Percentiles rank a stretch among this genome's conserved stretches.
Conservation (phyloP, 92 coral and sea anemone genomes). For the Epizoanthus scotinus region DNA sequence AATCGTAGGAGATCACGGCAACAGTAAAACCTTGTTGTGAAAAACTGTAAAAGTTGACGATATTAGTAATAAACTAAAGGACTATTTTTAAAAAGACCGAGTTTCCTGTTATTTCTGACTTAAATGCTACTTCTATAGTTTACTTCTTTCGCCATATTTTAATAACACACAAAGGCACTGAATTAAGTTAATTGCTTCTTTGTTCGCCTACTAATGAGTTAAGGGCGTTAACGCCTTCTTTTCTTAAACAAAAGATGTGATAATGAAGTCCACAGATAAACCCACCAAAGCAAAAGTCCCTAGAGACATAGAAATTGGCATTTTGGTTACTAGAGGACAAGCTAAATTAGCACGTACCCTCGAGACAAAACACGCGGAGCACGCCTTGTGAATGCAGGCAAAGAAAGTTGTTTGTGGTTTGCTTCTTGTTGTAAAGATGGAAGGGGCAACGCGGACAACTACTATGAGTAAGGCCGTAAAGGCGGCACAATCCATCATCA, state of each 20-base stretch:
- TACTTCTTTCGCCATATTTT: neutral
- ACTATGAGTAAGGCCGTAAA: constrained; percentile 50
- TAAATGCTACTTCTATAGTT: neutral
- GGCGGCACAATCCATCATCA: constrained; percentile 52
- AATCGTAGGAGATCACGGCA: too few species aligned
- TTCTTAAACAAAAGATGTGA: neutral
- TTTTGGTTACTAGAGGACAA: neutral
- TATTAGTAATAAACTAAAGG: too few species aligned
- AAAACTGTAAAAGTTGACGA: too few species aligned
- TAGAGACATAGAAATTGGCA: neutral
- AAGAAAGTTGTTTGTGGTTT: too few species aligned
- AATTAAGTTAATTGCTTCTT: constrained; percentile 6
- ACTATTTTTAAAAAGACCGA: too few species aligned
- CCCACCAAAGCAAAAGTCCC: neutral
- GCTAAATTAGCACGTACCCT: neutral
- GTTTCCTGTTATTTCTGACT: too few species aligned
- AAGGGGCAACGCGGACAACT: constrained; percentile 17
- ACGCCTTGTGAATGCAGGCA: too few species aligned
- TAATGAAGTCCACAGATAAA: too few species aligned
- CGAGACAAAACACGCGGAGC: neutral
- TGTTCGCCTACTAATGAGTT: constrained; percentile 8
- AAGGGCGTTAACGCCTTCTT: constrained; percentile 8
- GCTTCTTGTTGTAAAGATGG: constrained; percentile 13
- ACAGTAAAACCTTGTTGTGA: too few species aligned
- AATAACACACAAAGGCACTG: neutral